These are phyloP conservation scores for Saguinus imperator DNA, from an alignment of 2,113 vertebrate genomes.

Conservation along the genomic window DNA sequence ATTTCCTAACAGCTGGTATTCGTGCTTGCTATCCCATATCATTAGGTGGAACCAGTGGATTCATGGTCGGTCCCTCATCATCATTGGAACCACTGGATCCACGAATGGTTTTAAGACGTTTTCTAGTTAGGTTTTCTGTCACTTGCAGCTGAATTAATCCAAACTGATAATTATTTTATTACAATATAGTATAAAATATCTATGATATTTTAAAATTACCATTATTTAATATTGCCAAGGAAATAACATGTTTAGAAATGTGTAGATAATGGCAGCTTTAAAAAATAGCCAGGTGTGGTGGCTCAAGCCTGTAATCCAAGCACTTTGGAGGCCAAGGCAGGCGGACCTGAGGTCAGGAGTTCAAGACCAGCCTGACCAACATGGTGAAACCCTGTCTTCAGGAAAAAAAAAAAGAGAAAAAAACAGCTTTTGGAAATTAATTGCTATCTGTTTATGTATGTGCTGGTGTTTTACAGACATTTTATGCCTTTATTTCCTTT, in stretches of 20 bases:
- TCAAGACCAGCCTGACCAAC: too few relatives aligned
- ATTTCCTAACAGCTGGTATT: background rate
- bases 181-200: too few relatives aligned
- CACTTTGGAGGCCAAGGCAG: too few relatives aligned
- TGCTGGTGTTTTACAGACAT: background rate
- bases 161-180: background rate
- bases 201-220: background rate
- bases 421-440: background rate
- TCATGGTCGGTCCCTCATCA: background rate
- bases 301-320: too few relatives aligned
- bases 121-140: background rate
- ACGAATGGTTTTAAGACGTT: background rate
- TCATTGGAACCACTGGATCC: background rate
- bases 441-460: background rate
- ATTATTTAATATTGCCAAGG: background rate
- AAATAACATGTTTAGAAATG: conserved; percentile 5
- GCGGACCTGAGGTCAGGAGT: too few relatives aligned
- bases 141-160: background rate
- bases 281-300: background rate
- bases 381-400: too few relatives aligned
- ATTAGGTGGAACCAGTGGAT: background rate
- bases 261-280: background rate
- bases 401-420: background rate
- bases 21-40: background rate
- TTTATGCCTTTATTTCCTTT: background rate